These are phyloP conservation scores for Bombus pyrosoma DNA, from an alignment of 1,140 invertebrate species.

Conservation along the genomic window DNA sequence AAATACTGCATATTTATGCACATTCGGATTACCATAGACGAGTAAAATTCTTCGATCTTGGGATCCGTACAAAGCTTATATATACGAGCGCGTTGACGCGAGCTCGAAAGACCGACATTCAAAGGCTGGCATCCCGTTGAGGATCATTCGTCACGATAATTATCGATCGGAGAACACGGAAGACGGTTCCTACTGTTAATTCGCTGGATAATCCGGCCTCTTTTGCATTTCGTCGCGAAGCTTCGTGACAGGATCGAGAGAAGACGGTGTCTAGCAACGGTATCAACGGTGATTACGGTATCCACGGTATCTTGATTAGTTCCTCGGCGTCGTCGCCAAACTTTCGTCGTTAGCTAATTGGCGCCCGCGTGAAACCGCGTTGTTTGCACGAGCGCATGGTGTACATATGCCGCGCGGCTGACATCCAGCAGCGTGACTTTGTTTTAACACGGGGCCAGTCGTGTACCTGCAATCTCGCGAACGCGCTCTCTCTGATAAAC, in stretches of 20 bases:
- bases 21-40: conserved; percentile 25
- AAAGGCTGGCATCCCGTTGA: neutral
- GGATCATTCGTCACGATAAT: neutral
- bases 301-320: conserved; percentile 75
- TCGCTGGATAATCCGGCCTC: neutral
- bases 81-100: neutral
- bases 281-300: conserved; percentile 75
- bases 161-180: neutral
- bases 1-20: conserved; percentile 43
- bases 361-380: conserved; percentile 69
- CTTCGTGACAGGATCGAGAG: neutral
- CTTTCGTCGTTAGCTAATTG: conserved; percentile 79
- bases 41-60: conserved; percentile 16
- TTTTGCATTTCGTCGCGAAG: conserved; percentile 30
- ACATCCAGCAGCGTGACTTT: conserved; percentile 43
- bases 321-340: conserved; percentile 75
- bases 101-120: neutral
- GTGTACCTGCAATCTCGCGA: conserved; percentile 44
- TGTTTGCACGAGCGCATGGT: conserved; percentile 67
- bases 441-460: conserved; percentile 38
- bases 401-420: conserved; percentile 64
- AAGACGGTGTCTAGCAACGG: conserved; percentile 44
- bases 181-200: neutral
- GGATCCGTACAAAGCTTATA: too few species aligned
- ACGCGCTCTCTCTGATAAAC: conserved; percentile 40